These are phyloP conservation scores for Thecophora atra DNA, from an alignment of 2,888 invertebrate genomes.

Conservation along the genomic window DNA sequence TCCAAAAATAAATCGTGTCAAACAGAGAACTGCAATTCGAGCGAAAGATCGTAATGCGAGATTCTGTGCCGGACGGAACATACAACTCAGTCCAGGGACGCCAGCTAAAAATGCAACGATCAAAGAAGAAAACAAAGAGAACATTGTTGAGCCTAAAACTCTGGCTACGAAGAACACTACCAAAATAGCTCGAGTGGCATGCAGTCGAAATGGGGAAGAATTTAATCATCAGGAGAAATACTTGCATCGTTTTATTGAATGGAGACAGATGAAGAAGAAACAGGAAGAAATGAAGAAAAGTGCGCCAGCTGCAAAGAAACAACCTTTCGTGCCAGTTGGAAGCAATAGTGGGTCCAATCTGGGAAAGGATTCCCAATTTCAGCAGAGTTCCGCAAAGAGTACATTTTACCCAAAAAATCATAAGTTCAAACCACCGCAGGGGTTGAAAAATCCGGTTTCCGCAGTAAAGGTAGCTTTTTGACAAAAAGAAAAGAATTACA, in stretches of 20 bases:
- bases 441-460: constrained; percentile 38
- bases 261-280: constrained; percentile 46
- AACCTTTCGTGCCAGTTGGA: constrained; percentile 45
- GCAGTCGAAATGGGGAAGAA: constrained; percentile 23
- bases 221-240: constrained; percentile 43
- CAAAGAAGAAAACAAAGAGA: constrained; percentile 17
- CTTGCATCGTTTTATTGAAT: constrained; percentile 46
- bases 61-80: constrained; percentile 49
- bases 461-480: constrained; percentile 28
- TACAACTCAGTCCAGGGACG: constrained; percentile 47
- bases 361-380: not conserved
- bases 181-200: constrained; percentile 38
- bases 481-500: no score
- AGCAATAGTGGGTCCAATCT: not conserved
- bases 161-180: not conserved
- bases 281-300: constrained; percentile 31
- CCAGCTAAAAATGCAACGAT: not conserved
- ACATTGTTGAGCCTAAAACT: not conserved
- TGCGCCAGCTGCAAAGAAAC: constrained; percentile 38
- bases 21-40: constrained; percentile 48
- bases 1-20: constrained; percentile 45
- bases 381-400: constrained; percentile 18
- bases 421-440: constrained; percentile 44
- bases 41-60: constrained; percentile 47
- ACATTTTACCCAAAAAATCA: constrained; percentile 44